Conservation (phyloP, 2,888 invertebrate genomes). For the Harmothoe impar region DNA sequence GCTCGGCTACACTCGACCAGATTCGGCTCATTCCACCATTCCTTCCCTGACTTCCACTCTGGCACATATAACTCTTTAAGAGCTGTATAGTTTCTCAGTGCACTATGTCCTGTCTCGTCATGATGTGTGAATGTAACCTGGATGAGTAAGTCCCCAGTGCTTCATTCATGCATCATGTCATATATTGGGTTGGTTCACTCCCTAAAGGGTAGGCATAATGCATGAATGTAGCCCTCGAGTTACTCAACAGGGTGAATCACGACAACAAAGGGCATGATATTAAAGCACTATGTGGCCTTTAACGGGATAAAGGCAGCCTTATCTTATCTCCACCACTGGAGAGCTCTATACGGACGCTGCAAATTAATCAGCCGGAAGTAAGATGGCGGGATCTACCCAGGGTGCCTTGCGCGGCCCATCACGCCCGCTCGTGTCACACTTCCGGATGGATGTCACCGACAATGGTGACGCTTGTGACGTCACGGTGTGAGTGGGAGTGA, state of each 20-base stretch:
- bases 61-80: background rate
- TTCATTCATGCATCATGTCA: no score
- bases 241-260: no score
- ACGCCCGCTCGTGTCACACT: slow-evolving; percentile 13
- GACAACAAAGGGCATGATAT: no score
- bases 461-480: slow-evolving; percentile 19
- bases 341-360: background rate
- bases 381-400: background rate
- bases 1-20: background rate
- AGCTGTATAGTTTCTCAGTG: no score
- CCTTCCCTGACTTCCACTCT: background rate
- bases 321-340: background rate
- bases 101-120: no score
- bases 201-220: no score
- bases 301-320: background rate
- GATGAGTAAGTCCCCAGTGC: no score
- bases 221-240: no score
- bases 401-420: slow-evolving; percentile 3
- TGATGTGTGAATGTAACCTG: no score
- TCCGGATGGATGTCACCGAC: slow-evolving; percentile 47
- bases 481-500: background rate
- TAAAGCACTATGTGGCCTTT: no score
- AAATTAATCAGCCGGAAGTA: slow-evolving; percentile 3
- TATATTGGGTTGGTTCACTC: background rate
- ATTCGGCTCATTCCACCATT: background rate